Evolutionary conservation across 2,888 invertebrate species (phyloP).

Genomic region (Eilema caniola): DNA sequence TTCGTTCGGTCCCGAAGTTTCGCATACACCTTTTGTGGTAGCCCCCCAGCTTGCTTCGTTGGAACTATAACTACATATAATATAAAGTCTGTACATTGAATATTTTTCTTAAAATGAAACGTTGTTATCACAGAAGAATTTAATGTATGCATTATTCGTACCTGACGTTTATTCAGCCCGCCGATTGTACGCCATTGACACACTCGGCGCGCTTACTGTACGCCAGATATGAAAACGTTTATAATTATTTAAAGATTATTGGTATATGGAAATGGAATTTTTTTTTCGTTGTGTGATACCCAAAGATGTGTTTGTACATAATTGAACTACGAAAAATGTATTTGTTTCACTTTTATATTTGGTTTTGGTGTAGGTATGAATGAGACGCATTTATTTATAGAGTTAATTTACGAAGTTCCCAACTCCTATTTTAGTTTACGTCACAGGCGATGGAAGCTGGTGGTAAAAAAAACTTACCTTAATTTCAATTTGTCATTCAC

Average conservation of each 20-base stretch:
- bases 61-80: conserved; percentile 14
- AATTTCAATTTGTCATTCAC: too few relatives aligned
- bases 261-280: not conserved
- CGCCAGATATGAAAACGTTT: conserved; percentile 7
- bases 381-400: not conserved
- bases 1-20: not conserved
- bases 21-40: not conserved
- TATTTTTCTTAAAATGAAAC: conserved; percentile 29
- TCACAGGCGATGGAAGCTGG: too few relatives aligned
- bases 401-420: too few relatives aligned
- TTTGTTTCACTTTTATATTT: not conserved
- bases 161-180: conserved; percentile 9
- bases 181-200: not conserved
- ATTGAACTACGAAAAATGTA: not conserved
- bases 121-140: conserved; percentile 16
- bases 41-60: not conserved
- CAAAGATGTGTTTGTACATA: conserved; percentile 18
- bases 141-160: conserved; percentile 2
- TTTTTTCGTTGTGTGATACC: conserved; percentile 3
- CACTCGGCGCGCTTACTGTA: conserved; percentile 6
- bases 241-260: conserved; percentile 7
- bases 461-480: too few relatives aligned
- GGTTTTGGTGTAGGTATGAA: not conserved
- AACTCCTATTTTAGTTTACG: too few relatives aligned
- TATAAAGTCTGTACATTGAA: conserved; percentile 35